These are phyloP conservation scores for Ochotona princeps DNA, from an alignment of 2,113 vertebrate genomes.

Conservation along the genomic window DNA sequence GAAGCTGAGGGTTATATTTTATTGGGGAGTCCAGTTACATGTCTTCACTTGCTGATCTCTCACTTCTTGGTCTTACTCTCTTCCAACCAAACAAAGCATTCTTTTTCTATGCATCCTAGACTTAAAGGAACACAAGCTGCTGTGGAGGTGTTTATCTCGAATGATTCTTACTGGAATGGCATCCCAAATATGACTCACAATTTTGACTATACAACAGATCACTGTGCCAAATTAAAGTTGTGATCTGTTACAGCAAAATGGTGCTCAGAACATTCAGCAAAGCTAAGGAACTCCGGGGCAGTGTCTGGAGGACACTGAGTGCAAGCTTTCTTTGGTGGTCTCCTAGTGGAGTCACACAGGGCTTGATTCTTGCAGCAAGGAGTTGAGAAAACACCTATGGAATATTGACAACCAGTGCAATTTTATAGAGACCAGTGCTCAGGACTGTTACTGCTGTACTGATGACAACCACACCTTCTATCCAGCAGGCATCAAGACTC, in stretches of 20 bases:
- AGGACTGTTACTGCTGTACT: background rate
- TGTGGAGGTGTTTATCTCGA: background rate
- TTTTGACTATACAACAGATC: background rate
- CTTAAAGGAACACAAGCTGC: background rate
- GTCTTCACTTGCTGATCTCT: background rate
- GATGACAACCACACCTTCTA: background rate
- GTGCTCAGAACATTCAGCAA: background rate
- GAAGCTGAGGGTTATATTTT: background rate
- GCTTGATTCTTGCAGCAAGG: background rate
- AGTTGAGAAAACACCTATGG: background rate
- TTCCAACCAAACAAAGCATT: background rate
- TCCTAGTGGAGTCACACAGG: background rate
- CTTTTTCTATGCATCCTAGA: background rate
- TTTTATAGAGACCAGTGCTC: background rate
- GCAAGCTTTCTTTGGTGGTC: background rate
- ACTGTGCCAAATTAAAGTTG: background rate
- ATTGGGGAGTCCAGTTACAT: background rate
- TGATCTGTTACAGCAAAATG: background rate
- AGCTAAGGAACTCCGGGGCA: background rate
- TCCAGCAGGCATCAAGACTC: background rate
- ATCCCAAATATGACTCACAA: too few species aligned
- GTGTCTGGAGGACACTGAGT: background rate
- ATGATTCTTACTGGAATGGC: background rate
- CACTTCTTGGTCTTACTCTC: background rate
- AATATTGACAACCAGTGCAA: background rate